A percentile compares a stretch with the other conserved stretches of the same genome.
phyloP scores from a whole-genome alignment of 2,888 invertebrate genomes.

The Cephus sareptanus region DNA sequence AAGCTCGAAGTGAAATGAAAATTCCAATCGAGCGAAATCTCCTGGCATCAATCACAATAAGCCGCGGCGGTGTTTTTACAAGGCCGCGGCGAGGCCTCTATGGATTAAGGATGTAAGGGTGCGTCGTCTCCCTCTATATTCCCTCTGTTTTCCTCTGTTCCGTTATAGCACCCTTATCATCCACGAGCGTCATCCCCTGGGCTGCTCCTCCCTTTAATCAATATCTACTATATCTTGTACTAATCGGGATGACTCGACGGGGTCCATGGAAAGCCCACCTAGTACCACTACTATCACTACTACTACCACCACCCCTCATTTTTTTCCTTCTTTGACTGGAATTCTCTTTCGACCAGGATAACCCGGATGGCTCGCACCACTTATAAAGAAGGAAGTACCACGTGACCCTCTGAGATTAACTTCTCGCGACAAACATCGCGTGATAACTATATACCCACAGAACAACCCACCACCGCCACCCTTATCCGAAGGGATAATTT shows the following conservation, averaged over 20 bases:
- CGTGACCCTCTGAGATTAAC: neutral
- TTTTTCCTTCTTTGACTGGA: neutral
- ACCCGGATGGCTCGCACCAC: neutral
- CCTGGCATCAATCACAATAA: slow-evolving; percentile 19
- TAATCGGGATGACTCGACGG: neutral
- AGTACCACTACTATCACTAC: neutral
- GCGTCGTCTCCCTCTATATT: neutral
- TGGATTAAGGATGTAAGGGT: neutral
- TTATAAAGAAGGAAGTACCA: neutral
- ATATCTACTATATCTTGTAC: neutral
- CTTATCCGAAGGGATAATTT: neutral
- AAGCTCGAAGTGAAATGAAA: neutral
- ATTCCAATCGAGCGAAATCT: neutral
- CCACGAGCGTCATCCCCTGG: neutral
- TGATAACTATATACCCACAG: neutral
- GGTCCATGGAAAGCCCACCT: neutral
- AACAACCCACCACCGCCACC: neutral
- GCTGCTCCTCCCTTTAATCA: neutral
- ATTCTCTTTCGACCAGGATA: neutral
- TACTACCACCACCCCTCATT: neutral
- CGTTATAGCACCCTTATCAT: neutral
- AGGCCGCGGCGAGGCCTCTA: neutral
- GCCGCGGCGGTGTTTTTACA: slow-evolving; percentile 14
- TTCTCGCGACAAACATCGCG: neutral
- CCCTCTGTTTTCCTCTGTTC: neutral